phyloP scores from a whole-genome alignment of 92 coral and sea anemone genomes.

The Parazoanthus atlanticus region DNA sequence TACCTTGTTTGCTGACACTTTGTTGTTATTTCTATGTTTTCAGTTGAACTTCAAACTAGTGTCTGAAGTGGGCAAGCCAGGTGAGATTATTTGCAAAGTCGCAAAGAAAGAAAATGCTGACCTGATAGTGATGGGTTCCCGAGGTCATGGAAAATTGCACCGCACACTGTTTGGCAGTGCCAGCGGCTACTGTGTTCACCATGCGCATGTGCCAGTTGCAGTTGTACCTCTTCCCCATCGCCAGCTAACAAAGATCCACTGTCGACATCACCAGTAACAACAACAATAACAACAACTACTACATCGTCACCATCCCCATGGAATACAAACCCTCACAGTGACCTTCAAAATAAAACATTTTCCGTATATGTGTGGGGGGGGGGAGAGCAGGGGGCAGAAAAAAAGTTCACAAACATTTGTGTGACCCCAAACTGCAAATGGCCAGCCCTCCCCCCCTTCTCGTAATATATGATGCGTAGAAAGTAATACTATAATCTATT shows the following conservation, averaged over 20 bases:
- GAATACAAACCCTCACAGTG: neutral
- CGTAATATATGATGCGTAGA: no score
- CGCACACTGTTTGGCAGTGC: conserved; percentile 60
- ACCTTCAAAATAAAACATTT: neutral
- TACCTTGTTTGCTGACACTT: neutral
- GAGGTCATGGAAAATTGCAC: conserved; percentile 52
- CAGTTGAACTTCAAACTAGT: conserved; percentile 41
- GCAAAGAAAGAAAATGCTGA: conserved; percentile 42
- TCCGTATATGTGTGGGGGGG: no score
- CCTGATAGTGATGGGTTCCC: conserved; percentile 49
- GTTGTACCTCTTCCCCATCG: conserved; percentile 46
- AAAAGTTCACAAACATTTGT: no score
- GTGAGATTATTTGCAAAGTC: conserved; percentile 39
- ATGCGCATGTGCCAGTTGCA: conserved; percentile 53
- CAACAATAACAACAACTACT: neutral
- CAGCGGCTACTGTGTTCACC: conserved; percentile 55
- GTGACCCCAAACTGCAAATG: no score
- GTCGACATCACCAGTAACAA: neutral
- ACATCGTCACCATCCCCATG: neutral
- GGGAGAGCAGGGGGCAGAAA: no score
- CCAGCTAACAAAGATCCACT: neutral
- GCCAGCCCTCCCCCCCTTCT: no score
- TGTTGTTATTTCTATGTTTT: neutral
- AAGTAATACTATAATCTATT: no score
- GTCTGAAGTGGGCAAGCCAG: conserved; percentile 48